Evolutionary conservation across 2,888 invertebrate genomes (phyloP), one percentile per base, ranked within the genome.

Genomic region (Ochropleura plecta): DNA sequence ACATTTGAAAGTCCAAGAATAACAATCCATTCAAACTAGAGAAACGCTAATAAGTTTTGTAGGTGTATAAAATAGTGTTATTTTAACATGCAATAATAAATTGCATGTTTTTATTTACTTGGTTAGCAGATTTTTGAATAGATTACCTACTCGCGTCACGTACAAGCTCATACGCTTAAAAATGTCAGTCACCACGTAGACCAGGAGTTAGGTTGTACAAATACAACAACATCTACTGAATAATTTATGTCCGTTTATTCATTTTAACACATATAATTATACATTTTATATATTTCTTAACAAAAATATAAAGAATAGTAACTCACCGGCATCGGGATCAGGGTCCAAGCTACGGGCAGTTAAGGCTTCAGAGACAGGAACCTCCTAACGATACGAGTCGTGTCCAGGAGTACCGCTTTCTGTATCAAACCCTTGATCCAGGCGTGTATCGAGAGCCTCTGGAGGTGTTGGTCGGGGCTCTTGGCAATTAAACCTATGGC

Each of bases 51-150:
- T 6, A 3, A 30, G 0, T 30, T 30, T 30, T 42, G 59, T n/a
- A 9, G 16, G 40, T 9, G 40, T 42, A 60, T 42, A 18, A 30
- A 57, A 40, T 59, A 7, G 14, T 55, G 10, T 16, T 9, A 44
- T 62, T 14, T 53, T 20, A 20, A 20, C n/a, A 62, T 30, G 30
- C 30, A 30, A 30, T 18, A 42, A n/a, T 20, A 18, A 49, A 5
- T 18, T n/a, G 42, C 40, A 18, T 40, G 30, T 65, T 63, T 63
- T 62, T 55, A 9, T 40, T 7, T 51, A 66, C 55, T n/a, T 81
- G 20, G 30, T 67, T 64, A 74, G 14, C 48, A 63, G 53, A 49
- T 64, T 79, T 65, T 73, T 20, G 40, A 14, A 63, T 8, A 48
- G 66, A 44, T 79, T 66, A 79, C 30, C 3, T 18, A 51, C 30